Evolutionary conservation across 2,113 vertebrate genomes (phyloP), one percentile per base, ranked within the genome.

Genomic region (Columba janthina): DNA sequence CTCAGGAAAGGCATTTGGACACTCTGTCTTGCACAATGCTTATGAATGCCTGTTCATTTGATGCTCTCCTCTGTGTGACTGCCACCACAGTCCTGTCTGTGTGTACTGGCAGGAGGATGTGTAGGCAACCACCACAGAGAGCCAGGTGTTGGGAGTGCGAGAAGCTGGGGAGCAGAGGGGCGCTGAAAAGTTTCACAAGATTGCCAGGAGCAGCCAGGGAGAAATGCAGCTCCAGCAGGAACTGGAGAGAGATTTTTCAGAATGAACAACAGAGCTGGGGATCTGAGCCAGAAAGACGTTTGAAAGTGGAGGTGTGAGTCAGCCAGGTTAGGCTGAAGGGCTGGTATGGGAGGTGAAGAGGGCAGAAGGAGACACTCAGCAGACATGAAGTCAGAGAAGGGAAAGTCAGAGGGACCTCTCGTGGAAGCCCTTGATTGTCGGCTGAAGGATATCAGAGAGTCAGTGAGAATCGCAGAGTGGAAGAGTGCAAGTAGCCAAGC

Each of bases 61-160:
- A 34, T 36, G 46, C 11, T 75, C 5, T 1, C 11, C 8, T 62
- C 34, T 62, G 15, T 50, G 54, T 3, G 10, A 9, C 25, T 28
- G 8, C 8, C 26, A 32, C 11, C 22, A 62, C 15, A n/a, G 21
- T 17, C 17, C 24, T 65, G 20, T 18, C 10, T 44, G 11, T 54
- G 38, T n/a, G 21, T 64, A 19, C 48, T 0, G 0, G 21, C 29
- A 34, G 7, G n/a, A 72, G 34, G 48, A 44, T 21, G 10, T 19
- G 2, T n/a, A 57, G 24, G 9, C 8, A 16, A 28, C 12, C 31
- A 24, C 11, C 12, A 38, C 3, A 1, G 60, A 60, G 6, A 51
- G 25, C 1, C 8, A 31, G 9, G 10, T 1, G 0, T 5, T 69
- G 16, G 15, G 24, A 70, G 9, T 0, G 25, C 44, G 20, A 65